Evolutionary conservation across 2,113 vertebrate genomes (phyloP), one percentile per base, ranked within the genome.

Genomic region (Mustela nigripes): DNA sequence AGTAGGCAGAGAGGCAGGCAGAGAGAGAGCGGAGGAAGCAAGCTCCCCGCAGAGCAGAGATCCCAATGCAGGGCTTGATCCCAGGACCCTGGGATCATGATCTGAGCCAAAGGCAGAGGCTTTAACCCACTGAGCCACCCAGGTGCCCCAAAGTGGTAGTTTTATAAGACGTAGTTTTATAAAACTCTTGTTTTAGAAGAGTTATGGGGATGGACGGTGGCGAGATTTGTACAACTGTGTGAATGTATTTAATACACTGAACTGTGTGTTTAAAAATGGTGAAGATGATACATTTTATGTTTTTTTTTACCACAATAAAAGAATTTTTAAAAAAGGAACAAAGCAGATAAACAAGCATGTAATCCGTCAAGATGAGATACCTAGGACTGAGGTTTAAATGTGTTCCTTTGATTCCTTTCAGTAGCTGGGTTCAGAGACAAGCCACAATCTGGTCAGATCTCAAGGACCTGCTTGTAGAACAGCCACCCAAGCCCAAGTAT

Each of bases 321-420:
- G 24, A 83, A 4, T 15, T 16, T 65, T 36, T 4, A 16, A 19
- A 86, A 89, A 53, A 81, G 76, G 60, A 98, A 96, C 81, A 97
- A 97, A 89, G 12, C 56, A 84, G 95, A 76, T 97, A 63, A 90
- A 62, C 16, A 15, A 26, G 5, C 4, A 2, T 16, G 42, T 50
- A 4, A 9, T 12, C 36, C 9, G 22, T 24, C 26, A 3, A 60
- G 67, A n/a, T 21, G 9, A 39, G 33, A 63, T 53, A 39, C 31
- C 39, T 24, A 1, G 39, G 65, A 42, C 22, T 18, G 14, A 1
- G 5, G 33, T 73, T 71, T 48, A n/a, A 45, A 28, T 74, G 21
- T 33, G 0, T 67, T 28, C 79, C 24, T 42, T 26, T 24, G 8
- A 11, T 36, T 84, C 39, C 62, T 83, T 53, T 73, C 71, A 16